These are phyloP conservation scores for Apodemus sylvaticus DNA, from an alignment of 2,113 vertebrate species.

Conservation along the genomic window DNA sequence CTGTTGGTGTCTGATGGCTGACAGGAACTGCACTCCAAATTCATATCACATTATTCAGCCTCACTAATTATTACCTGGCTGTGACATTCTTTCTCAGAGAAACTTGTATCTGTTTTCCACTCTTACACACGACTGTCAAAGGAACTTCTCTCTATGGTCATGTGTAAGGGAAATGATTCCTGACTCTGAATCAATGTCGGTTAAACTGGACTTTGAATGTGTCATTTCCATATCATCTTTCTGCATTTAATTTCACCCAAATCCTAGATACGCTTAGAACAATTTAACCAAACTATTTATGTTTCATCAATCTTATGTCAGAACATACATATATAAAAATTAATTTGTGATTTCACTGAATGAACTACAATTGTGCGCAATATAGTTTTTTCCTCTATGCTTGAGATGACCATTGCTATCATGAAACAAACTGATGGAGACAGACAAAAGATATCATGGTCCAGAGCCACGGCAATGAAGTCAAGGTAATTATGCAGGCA, in stretches of 20 bases:
- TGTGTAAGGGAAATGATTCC: background rate
- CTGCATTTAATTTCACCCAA: background rate
- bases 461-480: background rate
- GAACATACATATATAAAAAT: background rate
- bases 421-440: background rate
- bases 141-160: background rate
- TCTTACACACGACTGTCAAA: background rate
- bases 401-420: background rate
- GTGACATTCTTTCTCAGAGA: background rate
- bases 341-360: background rate
- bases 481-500: background rate
- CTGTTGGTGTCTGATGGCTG: background rate
- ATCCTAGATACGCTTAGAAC: background rate
- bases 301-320: background rate
- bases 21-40: no score
- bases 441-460: background rate
- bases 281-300: background rate
- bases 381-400: background rate
- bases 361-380: background rate
- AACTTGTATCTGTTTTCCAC: background rate
- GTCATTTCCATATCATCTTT: background rate
- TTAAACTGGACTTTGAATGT: background rate
- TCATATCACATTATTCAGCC: background rate
- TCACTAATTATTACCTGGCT: background rate
- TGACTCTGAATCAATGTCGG: background rate